Conservation (phyloP, 2,113 vertebrate species). For the Macquaria australasica region DNA sequence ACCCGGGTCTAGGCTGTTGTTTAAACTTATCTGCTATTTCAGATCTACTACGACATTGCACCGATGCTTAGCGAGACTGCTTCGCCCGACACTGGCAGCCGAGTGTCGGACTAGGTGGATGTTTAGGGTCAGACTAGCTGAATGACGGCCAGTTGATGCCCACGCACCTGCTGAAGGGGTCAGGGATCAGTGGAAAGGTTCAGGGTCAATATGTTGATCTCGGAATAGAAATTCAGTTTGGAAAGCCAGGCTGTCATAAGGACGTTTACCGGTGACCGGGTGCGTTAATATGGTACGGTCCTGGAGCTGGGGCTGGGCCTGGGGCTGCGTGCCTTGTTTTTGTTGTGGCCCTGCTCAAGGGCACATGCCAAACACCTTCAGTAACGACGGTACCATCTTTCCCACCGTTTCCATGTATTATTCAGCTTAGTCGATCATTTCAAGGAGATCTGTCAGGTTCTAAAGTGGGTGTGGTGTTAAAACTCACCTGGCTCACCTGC, state of each 20-base stretch:
- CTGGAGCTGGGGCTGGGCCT: too few species aligned
- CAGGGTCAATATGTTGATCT: neutral
- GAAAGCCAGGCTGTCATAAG: too few species aligned
- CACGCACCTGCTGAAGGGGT: constrained; percentile 23
- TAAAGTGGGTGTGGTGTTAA: neutral
- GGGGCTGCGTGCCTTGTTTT: neutral
- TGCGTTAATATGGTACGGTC: neutral
- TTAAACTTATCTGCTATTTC: neutral
- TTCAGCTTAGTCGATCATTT: neutral
- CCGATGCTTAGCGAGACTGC: neutral
- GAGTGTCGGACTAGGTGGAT: neutral
- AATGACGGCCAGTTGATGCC: neutral
- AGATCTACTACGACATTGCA: neutral
- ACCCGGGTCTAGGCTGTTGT: neutral
- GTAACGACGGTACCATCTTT: neutral
- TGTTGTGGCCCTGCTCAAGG: neutral
- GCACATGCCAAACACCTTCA: neutral
- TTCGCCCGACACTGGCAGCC: neutral
- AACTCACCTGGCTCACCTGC: neutral
- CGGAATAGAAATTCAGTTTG: neutral
- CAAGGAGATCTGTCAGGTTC: neutral
- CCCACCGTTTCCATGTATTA: neutral
- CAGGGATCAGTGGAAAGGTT: neutral
- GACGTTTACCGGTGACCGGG: neutral
- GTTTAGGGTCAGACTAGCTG: neutral